Conservation (phyloP, 2,888 invertebrate species). For the Nomada fucata region DNA sequence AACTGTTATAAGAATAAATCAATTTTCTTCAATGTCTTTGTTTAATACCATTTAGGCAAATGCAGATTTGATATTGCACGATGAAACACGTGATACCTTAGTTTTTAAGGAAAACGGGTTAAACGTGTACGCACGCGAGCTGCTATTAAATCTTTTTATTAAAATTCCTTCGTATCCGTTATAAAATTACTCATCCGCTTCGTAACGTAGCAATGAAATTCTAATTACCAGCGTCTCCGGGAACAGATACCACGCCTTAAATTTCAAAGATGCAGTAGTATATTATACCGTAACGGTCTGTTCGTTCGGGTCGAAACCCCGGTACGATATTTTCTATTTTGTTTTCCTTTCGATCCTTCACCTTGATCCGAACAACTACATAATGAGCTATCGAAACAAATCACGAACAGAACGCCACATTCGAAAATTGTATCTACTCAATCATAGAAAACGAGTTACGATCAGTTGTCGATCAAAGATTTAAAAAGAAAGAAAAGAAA, state of each 20-base stretch:
- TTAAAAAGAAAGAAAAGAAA: neutral
- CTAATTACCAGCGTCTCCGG: conserved; percentile 42
- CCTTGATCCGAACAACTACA: conserved; percentile 30
- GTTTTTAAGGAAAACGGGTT: neutral
- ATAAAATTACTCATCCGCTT: conserved; percentile 44
- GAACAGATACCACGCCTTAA: conserved; percentile 58
- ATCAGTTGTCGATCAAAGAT: neutral
- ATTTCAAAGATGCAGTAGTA: conserved; percentile 52
- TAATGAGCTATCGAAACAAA: conserved; percentile 21
- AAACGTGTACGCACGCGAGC: neutral
- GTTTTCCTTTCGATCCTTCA: conserved; percentile 40
- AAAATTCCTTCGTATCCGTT: conserved; percentile 19
- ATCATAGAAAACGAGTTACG: neutral
- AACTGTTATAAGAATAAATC: too few relatives aligned
- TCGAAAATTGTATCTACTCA: neutral
- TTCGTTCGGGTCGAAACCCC: conserved; percentile 30
- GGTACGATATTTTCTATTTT: conserved; percentile 40
- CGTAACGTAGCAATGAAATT: conserved; percentile 41
- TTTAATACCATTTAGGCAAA: neutral
- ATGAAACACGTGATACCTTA: neutral
- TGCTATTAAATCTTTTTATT: conserved; percentile 22
- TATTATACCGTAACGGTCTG: conserved; percentile 36
- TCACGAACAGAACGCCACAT: neutral
- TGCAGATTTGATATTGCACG: neutral
- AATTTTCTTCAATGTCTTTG: neutral